Percentiles rank a stretch among this genome's conserved stretches.
Conservation (phyloP, 2,113 vertebrate species). For the Montifringilla adamsi region DNA sequence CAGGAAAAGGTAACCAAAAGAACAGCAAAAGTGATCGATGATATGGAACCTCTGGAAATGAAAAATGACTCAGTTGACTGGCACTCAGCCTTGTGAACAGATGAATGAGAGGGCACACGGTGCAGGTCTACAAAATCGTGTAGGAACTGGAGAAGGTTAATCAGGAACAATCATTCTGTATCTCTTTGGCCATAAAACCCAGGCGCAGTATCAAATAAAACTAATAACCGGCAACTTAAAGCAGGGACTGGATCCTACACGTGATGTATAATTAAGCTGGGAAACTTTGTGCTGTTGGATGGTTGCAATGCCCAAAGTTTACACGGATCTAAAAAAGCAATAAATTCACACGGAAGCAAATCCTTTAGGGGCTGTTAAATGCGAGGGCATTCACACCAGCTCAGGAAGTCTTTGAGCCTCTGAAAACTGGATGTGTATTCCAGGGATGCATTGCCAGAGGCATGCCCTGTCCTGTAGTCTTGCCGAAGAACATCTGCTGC, state of each 20-base stretch:
- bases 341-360: background rate
- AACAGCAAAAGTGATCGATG: background rate
- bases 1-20: background rate
- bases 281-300: background rate
- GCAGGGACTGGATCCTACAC: background rate
- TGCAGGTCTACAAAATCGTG: background rate
- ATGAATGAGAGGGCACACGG: background rate
- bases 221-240: background rate
- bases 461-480: background rate
- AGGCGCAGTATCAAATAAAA: background rate
- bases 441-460: background rate
- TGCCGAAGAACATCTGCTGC: constrained; percentile 3
- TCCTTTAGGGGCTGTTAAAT: background rate
- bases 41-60: background rate
- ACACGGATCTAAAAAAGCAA: background rate
- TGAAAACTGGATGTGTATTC: background rate
- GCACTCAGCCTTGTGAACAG: background rate
- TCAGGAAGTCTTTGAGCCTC: background rate
- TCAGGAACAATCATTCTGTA: background rate
- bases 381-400: background rate
- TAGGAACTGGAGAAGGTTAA: background rate
- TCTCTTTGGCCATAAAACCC: background rate
- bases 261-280: background rate
- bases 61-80: background rate
- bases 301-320: background rate